Evolutionary conservation across 2,797 vertebrate genomes (phyloP).

Genomic region (Acipenser ruthenus): DNA sequence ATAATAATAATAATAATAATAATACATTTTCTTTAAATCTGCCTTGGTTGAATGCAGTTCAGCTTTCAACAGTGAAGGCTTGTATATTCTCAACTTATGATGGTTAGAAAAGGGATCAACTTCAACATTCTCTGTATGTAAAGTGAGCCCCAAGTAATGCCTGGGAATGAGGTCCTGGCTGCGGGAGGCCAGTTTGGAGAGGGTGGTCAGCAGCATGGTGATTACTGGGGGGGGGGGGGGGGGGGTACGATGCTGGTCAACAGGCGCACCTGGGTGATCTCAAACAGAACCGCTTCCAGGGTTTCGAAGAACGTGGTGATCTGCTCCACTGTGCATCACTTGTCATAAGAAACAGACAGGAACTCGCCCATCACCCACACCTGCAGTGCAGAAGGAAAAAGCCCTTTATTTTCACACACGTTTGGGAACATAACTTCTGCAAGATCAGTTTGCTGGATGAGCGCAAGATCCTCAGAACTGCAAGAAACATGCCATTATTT

Average conservation of each 20-base stretch:
- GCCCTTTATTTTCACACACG: background rate
- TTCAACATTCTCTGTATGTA: too few relatives aligned
- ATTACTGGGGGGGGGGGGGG: conserved; percentile 67
- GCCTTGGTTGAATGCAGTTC: too few relatives aligned
- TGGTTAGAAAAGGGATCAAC: too few relatives aligned
- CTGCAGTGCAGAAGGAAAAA: conserved; percentile 39
- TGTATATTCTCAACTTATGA: too few relatives aligned
- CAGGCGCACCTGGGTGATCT: conserved; percentile 78
- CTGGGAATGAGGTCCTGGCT: conserved; percentile 96
- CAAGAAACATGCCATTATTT: too few relatives aligned
- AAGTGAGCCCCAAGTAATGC: conserved; percentile 37
- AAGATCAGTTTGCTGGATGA: too few relatives aligned
- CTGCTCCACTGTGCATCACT: conserved; percentile 79
- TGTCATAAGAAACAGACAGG: conserved; percentile 68
- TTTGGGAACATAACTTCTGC: background rate
- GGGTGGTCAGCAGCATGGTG: conserved; percentile 78
- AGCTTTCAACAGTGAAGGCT: too few relatives aligned
- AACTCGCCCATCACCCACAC: conserved; percentile 88
- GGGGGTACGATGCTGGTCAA: conserved; percentile 44
- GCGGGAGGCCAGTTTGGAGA: conserved; percentile 87
- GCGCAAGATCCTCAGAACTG: too few relatives aligned
- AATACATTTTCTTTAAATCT: too few relatives aligned
- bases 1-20: too few relatives aligned
- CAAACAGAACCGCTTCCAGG: conserved; percentile 83
- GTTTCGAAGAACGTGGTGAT: conserved; percentile 82